phyloP scores from a whole-genome alignment of 2,888 invertebrate species.

The Selenia dentaria region DNA sequence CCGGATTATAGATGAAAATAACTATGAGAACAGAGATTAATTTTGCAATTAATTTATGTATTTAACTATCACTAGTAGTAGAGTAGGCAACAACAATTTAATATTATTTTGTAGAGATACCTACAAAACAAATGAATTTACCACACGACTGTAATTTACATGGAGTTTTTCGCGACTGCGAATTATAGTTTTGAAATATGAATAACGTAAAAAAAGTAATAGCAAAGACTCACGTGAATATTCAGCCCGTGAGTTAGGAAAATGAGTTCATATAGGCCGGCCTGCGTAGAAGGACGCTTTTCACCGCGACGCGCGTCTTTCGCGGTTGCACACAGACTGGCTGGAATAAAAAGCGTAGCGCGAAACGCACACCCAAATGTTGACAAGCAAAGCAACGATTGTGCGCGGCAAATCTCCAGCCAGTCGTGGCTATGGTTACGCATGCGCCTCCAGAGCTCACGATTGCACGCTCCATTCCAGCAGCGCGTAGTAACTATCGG shows the following conservation, averaged over 20 bases:
- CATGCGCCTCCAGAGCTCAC: slow-evolving; percentile 25
- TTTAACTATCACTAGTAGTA: too few relatives aligned
- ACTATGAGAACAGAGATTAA: not conserved
- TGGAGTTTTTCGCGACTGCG: too few relatives aligned
- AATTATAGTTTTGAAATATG: too few relatives aligned
- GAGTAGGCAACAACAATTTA: too few relatives aligned
- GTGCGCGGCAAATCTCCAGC: slow-evolving; percentile 21
- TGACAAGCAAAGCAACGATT: slow-evolving; percentile 45
- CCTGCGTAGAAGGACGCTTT: slow-evolving; percentile 37
- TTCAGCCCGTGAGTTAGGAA: slow-evolving; percentile 49
- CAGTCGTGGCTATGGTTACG: slow-evolving; percentile 14
- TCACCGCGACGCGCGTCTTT: slow-evolving; percentile 49
- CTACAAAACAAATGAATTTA: too few relatives aligned
- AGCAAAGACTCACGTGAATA: slow-evolving; percentile 53
- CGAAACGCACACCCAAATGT: slow-evolving; percentile 44
- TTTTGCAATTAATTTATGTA: too few relatives aligned
- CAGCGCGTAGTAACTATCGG: not conserved
- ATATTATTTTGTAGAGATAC: too few relatives aligned
- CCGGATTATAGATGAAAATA: not conserved
- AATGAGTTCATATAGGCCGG: slow-evolving; percentile 61
- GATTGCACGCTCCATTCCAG: slow-evolving; percentile 1
- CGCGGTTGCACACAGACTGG: slow-evolving; percentile 63
- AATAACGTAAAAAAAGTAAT: too few relatives aligned
- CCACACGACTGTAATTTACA: too few relatives aligned
- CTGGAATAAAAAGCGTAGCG: slow-evolving; percentile 39